Evolutionary conservation across 2,113 vertebrate species (phyloP).

Genomic region (Pachypanchax playfairii): DNA sequence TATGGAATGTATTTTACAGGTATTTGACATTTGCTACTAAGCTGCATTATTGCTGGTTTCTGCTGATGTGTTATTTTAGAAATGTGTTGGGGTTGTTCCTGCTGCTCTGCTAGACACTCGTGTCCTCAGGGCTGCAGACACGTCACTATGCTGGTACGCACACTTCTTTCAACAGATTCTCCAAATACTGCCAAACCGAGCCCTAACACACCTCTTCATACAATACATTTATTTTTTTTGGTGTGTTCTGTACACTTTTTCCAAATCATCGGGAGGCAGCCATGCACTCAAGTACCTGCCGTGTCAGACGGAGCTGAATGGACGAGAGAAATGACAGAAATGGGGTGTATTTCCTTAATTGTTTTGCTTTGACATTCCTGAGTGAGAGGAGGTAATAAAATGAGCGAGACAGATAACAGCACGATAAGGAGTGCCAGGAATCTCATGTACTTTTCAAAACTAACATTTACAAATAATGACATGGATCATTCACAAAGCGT

Average conservation of each 20-base stretch:
- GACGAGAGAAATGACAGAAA: conserved; percentile 29
- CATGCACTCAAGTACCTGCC: conserved; percentile 6
- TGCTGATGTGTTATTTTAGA: conserved; percentile 11
- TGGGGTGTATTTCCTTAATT: conserved; percentile 49
- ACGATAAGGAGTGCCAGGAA: conserved; percentile 45
- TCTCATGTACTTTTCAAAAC: conserved; percentile 9
- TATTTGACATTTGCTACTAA: background rate
- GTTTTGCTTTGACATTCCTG: conserved; percentile 37
- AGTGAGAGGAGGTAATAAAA: conserved; percentile 12
- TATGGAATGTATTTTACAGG: background rate
- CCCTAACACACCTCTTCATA: conserved; percentile 22
- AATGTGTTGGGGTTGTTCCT: background rate
- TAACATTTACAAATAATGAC: conserved; percentile 8
- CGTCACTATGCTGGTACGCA: background rate
- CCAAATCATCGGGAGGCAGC: background rate
- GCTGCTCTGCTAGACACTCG: background rate
- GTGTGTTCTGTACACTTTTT: conserved; percentile 25
- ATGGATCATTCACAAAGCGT: too few relatives aligned
- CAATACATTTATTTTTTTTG: background rate
- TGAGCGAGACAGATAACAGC: conserved; percentile 17
- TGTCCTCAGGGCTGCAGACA: conserved; percentile 20
- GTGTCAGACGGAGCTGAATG: conserved; percentile 22
- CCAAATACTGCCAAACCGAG: conserved; percentile 21
- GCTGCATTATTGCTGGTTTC: conserved; percentile 10
- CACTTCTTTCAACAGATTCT: conserved; percentile 29